Evolutionary conservation across 2,113 vertebrate genomes (phyloP).

Genomic region (Limnothrissa miodon): DNA sequence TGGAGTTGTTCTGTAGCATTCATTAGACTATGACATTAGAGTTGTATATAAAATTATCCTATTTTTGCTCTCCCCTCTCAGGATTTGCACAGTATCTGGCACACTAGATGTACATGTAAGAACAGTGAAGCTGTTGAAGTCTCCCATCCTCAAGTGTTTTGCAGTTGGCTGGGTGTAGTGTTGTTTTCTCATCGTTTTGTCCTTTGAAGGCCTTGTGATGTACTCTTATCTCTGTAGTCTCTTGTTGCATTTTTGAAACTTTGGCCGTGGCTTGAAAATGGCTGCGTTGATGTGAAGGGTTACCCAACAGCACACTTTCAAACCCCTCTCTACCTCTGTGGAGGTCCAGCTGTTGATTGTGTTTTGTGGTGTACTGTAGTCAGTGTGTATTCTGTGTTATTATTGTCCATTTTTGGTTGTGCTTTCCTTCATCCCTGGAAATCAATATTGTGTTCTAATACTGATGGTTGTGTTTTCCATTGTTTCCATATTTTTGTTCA

Average conservation of each 20-base stretch:
- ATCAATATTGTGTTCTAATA: slow-evolving; percentile 49
- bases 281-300: slow-evolving; percentile 65
- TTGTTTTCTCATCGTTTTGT: slow-evolving; percentile 54
- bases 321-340: slow-evolving; percentile 25
- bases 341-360: slow-evolving; percentile 59
- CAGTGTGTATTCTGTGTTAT: slow-evolving; percentile 57
- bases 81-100: slow-evolving; percentile 80
- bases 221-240: slow-evolving; percentile 55
- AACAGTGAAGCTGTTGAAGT: slow-evolving; percentile 60
- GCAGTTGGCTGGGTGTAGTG: slow-evolving; percentile 57
- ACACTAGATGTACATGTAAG: slow-evolving; percentile 70
- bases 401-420: slow-evolving; percentile 42
- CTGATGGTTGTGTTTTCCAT: slow-evolving; percentile 49
- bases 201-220: slow-evolving; percentile 67
- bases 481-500: slow-evolving; percentile 40
- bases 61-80: slow-evolving; percentile 61
- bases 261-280: slow-evolving; percentile 54
- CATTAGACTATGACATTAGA: slow-evolving; percentile 29
- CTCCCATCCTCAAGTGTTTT: slow-evolving; percentile 30
- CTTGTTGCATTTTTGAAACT: slow-evolving; percentile 47
- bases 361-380: slow-evolving; percentile 63
- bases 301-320: slow-evolving; percentile 39
- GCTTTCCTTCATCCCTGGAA: slow-evolving; percentile 27
- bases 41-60: slow-evolving; percentile 48
- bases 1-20: slow-evolving; percentile 43